Evolutionary conservation across 2,113 vertebrate species (phyloP).

Genomic region (Eulemur rufifrons): DNA sequence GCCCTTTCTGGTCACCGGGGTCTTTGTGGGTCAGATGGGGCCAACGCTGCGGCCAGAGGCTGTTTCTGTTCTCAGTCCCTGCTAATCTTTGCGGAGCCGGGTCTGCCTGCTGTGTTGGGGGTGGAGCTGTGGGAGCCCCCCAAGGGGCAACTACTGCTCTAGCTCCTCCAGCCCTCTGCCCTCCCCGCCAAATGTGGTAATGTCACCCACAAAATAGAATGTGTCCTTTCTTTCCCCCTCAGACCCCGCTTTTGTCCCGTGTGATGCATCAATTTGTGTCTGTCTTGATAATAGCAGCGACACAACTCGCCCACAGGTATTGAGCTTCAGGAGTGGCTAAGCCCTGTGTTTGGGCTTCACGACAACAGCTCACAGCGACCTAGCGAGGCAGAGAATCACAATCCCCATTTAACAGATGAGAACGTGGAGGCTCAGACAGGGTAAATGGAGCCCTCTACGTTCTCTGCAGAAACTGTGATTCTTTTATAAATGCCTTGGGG

Average conservation of each 20-base stretch:
- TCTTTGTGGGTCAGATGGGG: rapidly evolving
- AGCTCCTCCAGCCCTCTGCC: rapidly evolving
- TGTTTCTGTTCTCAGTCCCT: too few relatives aligned
- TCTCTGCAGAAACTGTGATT: background rate
- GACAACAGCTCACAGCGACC: background rate
- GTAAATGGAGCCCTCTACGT: background rate
- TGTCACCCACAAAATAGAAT: background rate
- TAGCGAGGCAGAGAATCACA: background rate
- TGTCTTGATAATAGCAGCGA: background rate
- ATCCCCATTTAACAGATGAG: background rate
- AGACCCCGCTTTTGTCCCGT: background rate
- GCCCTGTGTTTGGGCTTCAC: background rate
- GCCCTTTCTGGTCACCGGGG: background rate
- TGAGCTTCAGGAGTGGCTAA: background rate
- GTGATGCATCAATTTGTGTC: background rate
- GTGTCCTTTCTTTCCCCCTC: background rate
- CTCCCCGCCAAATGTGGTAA: too few relatives aligned
- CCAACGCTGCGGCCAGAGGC: rapidly evolving
- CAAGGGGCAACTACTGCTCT: background rate
- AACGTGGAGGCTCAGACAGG: background rate
- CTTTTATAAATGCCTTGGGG: background rate
- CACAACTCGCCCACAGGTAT: background rate
- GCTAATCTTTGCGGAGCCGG: rapidly evolving
- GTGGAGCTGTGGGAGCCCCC: background rate
- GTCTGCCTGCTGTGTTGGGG: background rate